Percentiles rank a stretch among this genome's conserved stretches.
Conservation (phyloP, 2,797 vertebrate genomes). For the Pampus argenteus region DNA sequence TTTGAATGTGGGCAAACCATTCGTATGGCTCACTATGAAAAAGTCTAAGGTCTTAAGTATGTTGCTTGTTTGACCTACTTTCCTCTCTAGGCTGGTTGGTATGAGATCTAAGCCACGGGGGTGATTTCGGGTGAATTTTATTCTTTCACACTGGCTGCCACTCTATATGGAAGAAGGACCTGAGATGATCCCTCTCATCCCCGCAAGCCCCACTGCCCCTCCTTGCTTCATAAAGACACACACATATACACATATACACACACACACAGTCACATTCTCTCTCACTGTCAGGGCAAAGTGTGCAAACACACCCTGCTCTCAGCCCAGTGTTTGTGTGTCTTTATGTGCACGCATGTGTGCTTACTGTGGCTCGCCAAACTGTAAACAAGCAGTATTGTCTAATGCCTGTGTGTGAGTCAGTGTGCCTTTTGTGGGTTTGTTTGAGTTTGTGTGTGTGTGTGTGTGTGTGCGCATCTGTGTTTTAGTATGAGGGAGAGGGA, state of each 20-base stretch:
- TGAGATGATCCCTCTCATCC: conserved; percentile 69
- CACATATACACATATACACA: conserved; percentile 46
- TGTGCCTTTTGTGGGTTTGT: conserved; percentile 84
- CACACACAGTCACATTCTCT: conserved; percentile 68
- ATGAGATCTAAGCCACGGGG: conserved; percentile 44
- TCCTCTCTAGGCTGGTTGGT: conserved; percentile 46
- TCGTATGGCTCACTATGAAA: conserved; percentile 32
- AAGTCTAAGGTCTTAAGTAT: conserved; percentile 52
- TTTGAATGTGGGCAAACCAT: conserved; percentile 23
- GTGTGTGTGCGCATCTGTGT: conserved; percentile 83
- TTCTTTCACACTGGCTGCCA: conserved; percentile 32
- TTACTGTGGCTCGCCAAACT: conserved; percentile 82
- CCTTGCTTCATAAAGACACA: conserved; percentile 68
- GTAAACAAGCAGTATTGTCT: conserved; percentile 88
- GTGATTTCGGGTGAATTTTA: conserved; percentile 53
- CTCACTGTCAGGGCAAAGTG: conserved; percentile 77
- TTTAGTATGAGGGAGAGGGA: conserved; percentile 84
- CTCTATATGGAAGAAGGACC: conserved; percentile 62
- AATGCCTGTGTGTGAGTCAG: conserved; percentile 82
- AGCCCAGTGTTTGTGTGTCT: conserved; percentile 75
- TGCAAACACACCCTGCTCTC: conserved; percentile 82
- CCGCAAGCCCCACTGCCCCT: conserved; percentile 57
- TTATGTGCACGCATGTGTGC: conserved; percentile 78
- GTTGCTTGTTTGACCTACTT: conserved; percentile 78
- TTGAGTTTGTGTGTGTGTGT: conserved; percentile 81